phyloP scores from a whole-genome alignment of 2,113 vertebrate genomes.

The Mirounga angustirostris region DNA sequence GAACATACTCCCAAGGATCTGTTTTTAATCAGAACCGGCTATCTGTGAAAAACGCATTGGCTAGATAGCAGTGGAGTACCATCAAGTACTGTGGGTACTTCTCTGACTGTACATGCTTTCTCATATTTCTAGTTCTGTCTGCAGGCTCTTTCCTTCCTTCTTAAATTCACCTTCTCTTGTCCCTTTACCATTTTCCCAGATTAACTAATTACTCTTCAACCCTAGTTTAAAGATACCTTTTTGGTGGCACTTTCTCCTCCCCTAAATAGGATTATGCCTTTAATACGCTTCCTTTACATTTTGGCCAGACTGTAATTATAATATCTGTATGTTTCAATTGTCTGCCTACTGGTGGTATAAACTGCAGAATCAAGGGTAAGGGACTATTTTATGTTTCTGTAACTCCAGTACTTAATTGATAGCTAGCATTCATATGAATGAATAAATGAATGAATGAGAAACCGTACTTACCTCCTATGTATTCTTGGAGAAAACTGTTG shows the following conservation, averaged over 20 bases:
- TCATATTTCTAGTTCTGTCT: background rate
- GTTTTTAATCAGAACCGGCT: background rate
- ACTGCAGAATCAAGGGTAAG: background rate
- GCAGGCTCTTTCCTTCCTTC: background rate
- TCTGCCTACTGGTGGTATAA: background rate
- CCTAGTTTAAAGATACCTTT: background rate
- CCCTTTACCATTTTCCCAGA: background rate
- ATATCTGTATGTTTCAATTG: background rate
- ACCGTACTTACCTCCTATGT: background rate
- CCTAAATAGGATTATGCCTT: background rate
- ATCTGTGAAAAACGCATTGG: too few species aligned
- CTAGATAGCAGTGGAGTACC: accelerated
- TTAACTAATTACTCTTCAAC: background rate
- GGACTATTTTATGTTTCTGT: background rate
- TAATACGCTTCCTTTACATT: background rate
- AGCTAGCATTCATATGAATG: background rate
- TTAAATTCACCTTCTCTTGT: background rate
- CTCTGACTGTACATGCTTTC: background rate
- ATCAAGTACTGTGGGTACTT: background rate
- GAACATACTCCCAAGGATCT: background rate
- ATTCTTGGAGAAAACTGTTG: background rate
- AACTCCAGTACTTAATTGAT: background rate
- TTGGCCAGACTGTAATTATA: background rate
- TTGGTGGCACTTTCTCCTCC: background rate
- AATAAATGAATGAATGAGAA: slow-evolving; percentile 26